These are phyloP conservation scores for Proctacanthus coquilletti DNA, from an alignment of 1,140 invertebrate species.

Conservation along the genomic window DNA sequence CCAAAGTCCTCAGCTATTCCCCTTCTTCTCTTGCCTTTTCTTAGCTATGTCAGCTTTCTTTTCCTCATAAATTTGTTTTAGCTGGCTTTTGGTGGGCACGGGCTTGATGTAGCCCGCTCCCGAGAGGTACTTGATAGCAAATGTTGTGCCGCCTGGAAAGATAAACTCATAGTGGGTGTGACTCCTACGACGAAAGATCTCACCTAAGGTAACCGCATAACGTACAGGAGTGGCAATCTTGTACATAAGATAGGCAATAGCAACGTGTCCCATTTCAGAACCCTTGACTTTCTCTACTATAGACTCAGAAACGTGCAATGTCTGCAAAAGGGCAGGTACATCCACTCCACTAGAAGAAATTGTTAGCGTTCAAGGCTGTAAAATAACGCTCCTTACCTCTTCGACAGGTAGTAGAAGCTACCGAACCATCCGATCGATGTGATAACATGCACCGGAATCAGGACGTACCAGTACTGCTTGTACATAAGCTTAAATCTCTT, in stretches of 20 bases:
- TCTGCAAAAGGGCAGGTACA: slow-evolving; percentile 59
- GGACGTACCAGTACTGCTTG: slow-evolving; percentile 87
- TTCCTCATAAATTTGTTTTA: slow-evolving; percentile 39
- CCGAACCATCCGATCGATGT: slow-evolving; percentile 77
- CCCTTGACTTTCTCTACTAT: slow-evolving; percentile 56
- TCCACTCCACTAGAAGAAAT: slow-evolving; percentile 66
- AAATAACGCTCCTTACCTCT: slow-evolving; percentile 44
- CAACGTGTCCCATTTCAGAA: slow-evolving; percentile 71
- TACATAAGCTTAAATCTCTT: slow-evolving; percentile 81
- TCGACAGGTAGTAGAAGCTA: slow-evolving; percentile 70
- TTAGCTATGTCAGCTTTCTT: slow-evolving; percentile 32
- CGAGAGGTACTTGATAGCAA: slow-evolving; percentile 48
- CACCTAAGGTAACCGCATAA: slow-evolving; percentile 80
- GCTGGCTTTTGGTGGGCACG: slow-evolving; percentile 35
- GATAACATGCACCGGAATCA: slow-evolving; percentile 74
- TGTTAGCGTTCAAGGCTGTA: background rate
- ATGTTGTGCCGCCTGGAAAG: slow-evolving; percentile 43
- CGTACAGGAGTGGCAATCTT: slow-evolving; percentile 80
- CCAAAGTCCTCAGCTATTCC: too few species aligned
- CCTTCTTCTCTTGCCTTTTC: too few species aligned
- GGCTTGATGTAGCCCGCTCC: slow-evolving; percentile 48
- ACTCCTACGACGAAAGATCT: slow-evolving; percentile 8
- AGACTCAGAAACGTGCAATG: slow-evolving; percentile 54
- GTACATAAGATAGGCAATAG: slow-evolving; percentile 76
- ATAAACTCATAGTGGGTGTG: background rate